Evolutionary conservation across 2,888 invertebrate species (phyloP).

Genomic region (Polylopha cassiicola): DNA sequence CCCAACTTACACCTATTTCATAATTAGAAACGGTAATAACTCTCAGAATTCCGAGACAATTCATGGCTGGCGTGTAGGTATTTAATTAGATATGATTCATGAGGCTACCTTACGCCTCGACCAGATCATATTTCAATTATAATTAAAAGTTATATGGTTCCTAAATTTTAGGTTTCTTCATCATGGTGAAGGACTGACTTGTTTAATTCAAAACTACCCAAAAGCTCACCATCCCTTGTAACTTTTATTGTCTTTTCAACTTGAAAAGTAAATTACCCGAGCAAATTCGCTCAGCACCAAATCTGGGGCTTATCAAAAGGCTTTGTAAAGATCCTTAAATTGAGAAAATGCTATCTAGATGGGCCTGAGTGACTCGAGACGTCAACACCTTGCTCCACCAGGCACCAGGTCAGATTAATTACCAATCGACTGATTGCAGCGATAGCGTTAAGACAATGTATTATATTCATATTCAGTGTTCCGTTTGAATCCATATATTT

Average conservation of each 20-base stretch:
- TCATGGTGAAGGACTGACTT: too few species aligned
- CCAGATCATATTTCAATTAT: slow-evolving; percentile 40
- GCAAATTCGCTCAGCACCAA: slow-evolving; percentile 72
- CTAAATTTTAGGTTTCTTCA: too few species aligned
- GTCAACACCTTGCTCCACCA: slow-evolving; percentile 42
- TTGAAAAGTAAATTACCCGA: slow-evolving; percentile 71
- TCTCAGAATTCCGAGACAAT: slow-evolving; percentile 48
- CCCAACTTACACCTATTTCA: slow-evolving; percentile 4
- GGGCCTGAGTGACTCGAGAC: slow-evolving; percentile 52
- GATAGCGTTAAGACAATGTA: too few species aligned
- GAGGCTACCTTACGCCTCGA: slow-evolving; percentile 42
- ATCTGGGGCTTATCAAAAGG: slow-evolving; percentile 69
- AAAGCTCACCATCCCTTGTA: slow-evolving; percentile 53
- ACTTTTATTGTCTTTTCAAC: slow-evolving; percentile 73
- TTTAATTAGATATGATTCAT: slow-evolving; percentile 68
- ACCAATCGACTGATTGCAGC: slow-evolving; percentile 24
- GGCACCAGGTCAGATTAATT: slow-evolving; percentile 56
- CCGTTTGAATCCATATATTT: too few species aligned
- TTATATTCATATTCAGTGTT: too few species aligned
- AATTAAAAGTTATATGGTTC: too few species aligned
- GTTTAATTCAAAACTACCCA: slow-evolving; percentile 47
- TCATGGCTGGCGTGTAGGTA: slow-evolving; percentile 56
- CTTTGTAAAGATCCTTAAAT: slow-evolving; percentile 63
- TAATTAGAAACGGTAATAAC: slow-evolving; percentile 23
- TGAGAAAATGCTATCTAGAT: slow-evolving; percentile 67